Evolutionary conservation across 2,797 vertebrate genomes (phyloP).

Genomic region (Phalloptychus januarius): DNA sequence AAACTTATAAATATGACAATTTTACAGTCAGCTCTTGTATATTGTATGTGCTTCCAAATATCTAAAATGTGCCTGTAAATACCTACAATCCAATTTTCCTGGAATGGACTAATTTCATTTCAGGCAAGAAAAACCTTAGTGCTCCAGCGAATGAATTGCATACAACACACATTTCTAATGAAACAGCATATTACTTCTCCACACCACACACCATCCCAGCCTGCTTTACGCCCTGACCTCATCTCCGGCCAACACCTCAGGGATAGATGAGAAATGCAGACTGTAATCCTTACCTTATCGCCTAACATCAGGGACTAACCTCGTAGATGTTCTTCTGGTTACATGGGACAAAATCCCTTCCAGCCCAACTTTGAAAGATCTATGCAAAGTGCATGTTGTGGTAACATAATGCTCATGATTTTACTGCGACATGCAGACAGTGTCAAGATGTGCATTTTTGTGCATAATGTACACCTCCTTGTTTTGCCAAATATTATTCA

Average conservation of each 20-base stretch:
- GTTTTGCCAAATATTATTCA: constrained; percentile 14
- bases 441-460: constrained; percentile 7
- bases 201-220: background rate
- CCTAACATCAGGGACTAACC: background rate
- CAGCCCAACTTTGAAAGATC: background rate
- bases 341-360: background rate
- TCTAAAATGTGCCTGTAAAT: constrained; percentile 3
- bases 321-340: constrained; percentile 10
- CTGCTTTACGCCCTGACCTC: constrained; percentile 1
- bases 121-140: background rate
- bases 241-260: constrained; percentile 2
- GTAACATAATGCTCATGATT: background rate
- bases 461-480: background rate
- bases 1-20: background rate
- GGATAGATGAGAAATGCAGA: background rate
- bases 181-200: background rate
- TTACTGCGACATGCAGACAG: background rate
- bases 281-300: constrained; percentile 2
- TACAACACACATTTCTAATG: background rate
- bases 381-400: background rate
- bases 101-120: background rate
- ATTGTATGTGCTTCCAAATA: constrained; percentile 9
- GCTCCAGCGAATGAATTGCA: background rate
- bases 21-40: background rate
- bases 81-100: constrained; percentile 1